Conservation (phyloP, 2,113 vertebrate species). For the Gila orcuttii region DNA sequence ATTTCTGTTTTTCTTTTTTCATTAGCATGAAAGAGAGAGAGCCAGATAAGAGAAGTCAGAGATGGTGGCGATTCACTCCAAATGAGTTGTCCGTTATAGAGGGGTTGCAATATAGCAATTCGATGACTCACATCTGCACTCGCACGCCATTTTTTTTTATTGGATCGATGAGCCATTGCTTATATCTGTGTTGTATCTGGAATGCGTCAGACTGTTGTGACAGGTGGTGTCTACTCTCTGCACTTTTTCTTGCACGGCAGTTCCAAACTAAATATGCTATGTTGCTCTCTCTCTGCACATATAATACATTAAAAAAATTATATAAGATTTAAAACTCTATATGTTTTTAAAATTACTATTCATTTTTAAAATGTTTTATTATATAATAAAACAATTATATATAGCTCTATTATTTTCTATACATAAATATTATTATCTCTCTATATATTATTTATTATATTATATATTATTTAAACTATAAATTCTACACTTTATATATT, state of each 20-base stretch:
- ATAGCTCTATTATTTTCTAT: no score
- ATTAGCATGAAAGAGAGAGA: constrained; percentile 34
- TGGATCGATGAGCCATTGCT: constrained; percentile 66
- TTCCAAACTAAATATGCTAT: background rate
- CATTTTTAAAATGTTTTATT: no score
- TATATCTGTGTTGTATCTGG: constrained; percentile 12
- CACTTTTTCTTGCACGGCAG: background rate
- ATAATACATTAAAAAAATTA: no score
- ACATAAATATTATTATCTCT: no score
- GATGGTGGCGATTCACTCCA: constrained; percentile 53
- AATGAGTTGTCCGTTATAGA: constrained; percentile 61
- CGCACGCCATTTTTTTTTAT: constrained; percentile 61
- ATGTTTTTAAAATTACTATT: no score
- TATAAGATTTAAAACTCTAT: no score
- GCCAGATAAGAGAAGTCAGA: constrained; percentile 24
- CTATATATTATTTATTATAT: no score
- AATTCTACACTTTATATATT: no score
- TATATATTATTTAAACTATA: no score
- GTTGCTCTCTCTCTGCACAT: background rate
- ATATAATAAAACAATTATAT: no score
- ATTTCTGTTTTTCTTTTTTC: constrained; percentile 56
- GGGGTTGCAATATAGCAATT: constrained; percentile 54
- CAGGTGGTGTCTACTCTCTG: background rate
- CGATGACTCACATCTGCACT: constrained; percentile 37
- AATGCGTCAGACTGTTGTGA: constrained; percentile 41